Percentiles rank a stretch among this genome's conserved stretches.
These are phyloP conservation scores for Frieseomelitta varia DNA, from an alignment of 1,140 invertebrate species.

Conservation along the genomic window DNA sequence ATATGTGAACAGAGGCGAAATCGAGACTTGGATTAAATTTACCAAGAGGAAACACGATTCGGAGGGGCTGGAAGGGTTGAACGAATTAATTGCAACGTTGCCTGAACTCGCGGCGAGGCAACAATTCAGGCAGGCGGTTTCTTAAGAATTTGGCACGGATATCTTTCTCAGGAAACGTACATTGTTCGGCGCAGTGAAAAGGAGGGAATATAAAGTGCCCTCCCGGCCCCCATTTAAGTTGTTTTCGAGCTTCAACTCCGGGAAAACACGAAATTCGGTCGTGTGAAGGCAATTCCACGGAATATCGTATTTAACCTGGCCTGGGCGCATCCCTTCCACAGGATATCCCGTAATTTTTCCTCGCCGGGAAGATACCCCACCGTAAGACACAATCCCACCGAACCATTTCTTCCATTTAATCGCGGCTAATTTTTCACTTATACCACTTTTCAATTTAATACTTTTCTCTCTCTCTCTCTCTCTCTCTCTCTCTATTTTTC, in stretches of 20 bases:
- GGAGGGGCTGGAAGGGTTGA: background rate
- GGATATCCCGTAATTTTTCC: slow-evolving; percentile 46
- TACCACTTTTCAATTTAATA: background rate
- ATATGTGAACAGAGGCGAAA: background rate
- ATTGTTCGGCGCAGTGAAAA: background rate
- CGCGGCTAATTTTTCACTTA: background rate
- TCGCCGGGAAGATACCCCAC: slow-evolving; percentile 26
- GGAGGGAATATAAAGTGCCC: slow-evolving; percentile 14
- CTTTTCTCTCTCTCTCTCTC: background rate
- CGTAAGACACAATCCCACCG: background rate
- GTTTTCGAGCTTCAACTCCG: slow-evolving; percentile 50
- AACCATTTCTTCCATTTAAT: background rate
- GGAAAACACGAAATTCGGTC: slow-evolving; percentile 32
- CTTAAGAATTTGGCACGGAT: slow-evolving; percentile 4
- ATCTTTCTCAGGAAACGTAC: background rate
- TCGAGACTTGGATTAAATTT: background rate
- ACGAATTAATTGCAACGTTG: background rate
- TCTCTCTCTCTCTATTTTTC: too few species aligned
- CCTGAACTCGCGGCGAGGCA: background rate
- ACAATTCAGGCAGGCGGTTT: background rate
- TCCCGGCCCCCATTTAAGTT: slow-evolving; percentile 26
- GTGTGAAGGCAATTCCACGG: slow-evolving; percentile 54
- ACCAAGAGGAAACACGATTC: background rate
- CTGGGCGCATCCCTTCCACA: background rate
- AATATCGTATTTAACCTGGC: slow-evolving; percentile 30